These are phyloP conservation scores for Rynchops niger DNA, from an alignment of 2,113 vertebrate species.

Conservation along the genomic window DNA sequence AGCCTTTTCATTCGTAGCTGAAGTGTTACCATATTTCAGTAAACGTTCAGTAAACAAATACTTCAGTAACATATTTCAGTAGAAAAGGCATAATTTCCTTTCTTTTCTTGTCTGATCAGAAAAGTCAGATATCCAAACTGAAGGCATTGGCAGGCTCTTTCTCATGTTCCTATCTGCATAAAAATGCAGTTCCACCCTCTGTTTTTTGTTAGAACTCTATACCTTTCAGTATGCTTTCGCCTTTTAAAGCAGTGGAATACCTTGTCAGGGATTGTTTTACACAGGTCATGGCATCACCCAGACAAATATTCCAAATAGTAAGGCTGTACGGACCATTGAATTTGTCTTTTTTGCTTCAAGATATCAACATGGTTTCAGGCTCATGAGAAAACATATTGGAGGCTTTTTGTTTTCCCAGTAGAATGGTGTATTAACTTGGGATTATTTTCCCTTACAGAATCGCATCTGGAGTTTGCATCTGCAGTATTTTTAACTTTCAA, in stretches of 20 bases:
- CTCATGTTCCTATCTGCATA: neutral
- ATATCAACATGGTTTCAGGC: neutral
- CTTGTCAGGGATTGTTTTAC: neutral
- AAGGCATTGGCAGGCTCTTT: neutral
- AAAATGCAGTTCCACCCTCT: neutral
- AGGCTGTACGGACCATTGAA: neutral
- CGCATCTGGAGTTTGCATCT: neutral
- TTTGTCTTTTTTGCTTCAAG: neutral
- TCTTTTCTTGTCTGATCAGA: neutral
- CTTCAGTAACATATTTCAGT: no score
- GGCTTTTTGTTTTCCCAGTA: neutral
- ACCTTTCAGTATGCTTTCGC: neutral
- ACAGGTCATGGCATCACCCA: fast-evolving
- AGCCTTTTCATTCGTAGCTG: neutral
- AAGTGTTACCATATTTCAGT: neutral
- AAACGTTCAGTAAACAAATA: neutral
- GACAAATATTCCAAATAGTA: neutral
- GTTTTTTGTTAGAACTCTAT: neutral
- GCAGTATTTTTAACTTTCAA: neutral
- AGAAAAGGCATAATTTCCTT: neutral
- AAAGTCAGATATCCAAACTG: neutral
- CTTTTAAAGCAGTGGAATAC: neutral
- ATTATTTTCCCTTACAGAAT: neutral
- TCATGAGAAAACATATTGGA: neutral
- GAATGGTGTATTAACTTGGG: neutral